Evolutionary conservation across 2,888 invertebrate species (phyloP).

Genomic region (Ptychoptera albimana): DNA sequence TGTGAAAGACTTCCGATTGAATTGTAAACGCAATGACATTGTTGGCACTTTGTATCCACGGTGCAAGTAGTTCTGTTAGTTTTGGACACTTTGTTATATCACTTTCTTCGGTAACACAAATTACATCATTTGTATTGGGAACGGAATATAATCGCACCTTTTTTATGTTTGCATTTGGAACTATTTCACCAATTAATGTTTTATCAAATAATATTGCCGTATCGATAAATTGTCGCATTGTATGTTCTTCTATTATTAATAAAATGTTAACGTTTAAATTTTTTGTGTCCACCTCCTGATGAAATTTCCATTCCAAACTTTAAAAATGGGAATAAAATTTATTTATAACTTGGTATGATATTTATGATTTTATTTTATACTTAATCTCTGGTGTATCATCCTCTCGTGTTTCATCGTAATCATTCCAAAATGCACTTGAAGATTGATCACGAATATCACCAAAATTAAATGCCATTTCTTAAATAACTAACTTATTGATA

Average conservation of each 20-base stretch:
- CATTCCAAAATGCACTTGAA: not conserved
- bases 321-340: too few species aligned
- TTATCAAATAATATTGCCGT: not conserved
- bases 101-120: slow-evolving; percentile 2
- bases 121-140: not conserved
- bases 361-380: too few species aligned
- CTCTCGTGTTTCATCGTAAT: not conserved
- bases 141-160: not conserved
- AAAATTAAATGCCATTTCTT: not conserved
- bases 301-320: too few species aligned
- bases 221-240: not conserved
- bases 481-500: not conserved
- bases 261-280: not conserved
- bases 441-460: not conserved
- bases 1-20: not conserved
- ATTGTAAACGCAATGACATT: not conserved
- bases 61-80: not conserved
- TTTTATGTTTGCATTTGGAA: not conserved
- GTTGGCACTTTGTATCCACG: not conserved
- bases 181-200: not conserved
- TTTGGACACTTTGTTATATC: slow-evolving; percentile 1
- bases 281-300: too few species aligned
- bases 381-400: not conserved
- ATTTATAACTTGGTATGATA: too few species aligned
- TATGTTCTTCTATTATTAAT: not conserved